Evolutionary conservation across 2,797 vertebrate species (phyloP), one percentile per base, ranked within the genome.

Genomic region (Okamejei kenojei): DNA sequence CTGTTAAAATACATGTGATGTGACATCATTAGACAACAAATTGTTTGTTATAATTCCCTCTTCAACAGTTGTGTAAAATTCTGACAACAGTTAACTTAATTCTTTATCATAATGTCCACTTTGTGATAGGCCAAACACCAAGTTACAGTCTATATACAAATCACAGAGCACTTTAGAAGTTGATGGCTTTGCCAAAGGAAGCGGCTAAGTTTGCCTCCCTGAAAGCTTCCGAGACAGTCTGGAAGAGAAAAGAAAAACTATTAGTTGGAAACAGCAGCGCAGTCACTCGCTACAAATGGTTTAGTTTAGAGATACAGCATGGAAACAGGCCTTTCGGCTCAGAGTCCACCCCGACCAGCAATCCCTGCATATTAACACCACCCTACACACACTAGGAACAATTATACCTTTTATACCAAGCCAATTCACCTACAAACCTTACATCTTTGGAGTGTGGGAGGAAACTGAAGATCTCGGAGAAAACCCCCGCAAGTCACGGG

Each of bases 191-290:
- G 94, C 99, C 99, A 93, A 99, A 99, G 65, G 98, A 98, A 6
- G 99, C 99, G 63, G 99, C 98, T 93, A 99, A 95, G 95, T 99
- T 99, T 93, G 99, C 99, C 98, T 99, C 99, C 96, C 98, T 97
- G 96, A 99, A 99, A 94, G 99, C 99, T 97, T 99, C 99, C 10
- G 99, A 99, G 95, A 99, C 98, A 1, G 99, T 99, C 99, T 99
- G 95, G 19, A 94, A 95, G 91, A 77, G 93, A 54, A 77, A 93
- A 95, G 94, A 93, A 95, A 15, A 95, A 88, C 93, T 93, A 9
- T 19, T 79, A 65, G 94, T 91, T 90, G 45, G 79, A 29, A 17
- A 15, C 6, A 58, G 2, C 45, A 32, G 82, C 15, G 65, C 13
- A 65, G 4, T 88, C 13, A 15, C n/a, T 61, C 11, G 11, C 9